phyloP scores from a whole-genome alignment of 2,888 invertebrate genomes.

The Pocota personata region DNA sequence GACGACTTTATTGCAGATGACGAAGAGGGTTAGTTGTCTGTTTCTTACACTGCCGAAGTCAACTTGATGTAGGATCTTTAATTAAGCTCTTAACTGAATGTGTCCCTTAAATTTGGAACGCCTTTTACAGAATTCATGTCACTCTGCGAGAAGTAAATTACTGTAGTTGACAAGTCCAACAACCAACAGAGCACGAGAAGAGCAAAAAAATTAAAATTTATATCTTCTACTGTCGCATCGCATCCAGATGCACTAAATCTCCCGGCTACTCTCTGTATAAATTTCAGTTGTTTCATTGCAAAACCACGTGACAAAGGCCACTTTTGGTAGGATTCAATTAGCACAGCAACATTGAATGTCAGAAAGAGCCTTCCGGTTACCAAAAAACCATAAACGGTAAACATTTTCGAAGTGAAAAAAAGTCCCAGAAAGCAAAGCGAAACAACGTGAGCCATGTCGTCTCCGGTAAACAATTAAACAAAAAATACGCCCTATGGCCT shows the following conservation, averaged over 20 bases:
- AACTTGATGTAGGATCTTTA: too few species aligned
- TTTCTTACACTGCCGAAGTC: too few species aligned
- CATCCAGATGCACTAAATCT: not conserved
- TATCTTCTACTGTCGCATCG: not conserved
- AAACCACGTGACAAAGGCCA: constrained; percentile 1
- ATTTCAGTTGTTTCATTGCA: not conserved
- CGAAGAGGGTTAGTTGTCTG: too few species aligned
- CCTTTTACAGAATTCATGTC: not conserved
- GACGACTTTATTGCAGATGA: too few species aligned
- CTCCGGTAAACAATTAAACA: constrained; percentile 52
- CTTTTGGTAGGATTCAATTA: constrained; percentile 39
- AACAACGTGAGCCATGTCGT: constrained; percentile 3
- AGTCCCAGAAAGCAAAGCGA: not conserved
- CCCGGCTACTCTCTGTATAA: not conserved
- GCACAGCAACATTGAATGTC: not conserved
- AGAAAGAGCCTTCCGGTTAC: constrained; percentile 18
- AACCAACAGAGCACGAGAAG: not conserved
- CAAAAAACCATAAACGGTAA: constrained; percentile 7
- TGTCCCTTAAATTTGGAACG: not conserved
- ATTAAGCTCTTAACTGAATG: too few species aligned
- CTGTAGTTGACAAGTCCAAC: not conserved
- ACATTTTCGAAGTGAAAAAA: constrained; percentile 9
- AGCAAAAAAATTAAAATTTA: not conserved
- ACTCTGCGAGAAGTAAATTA: not conserved
- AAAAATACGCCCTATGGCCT: constrained; percentile 5